Conservation (phyloP, 2,888 invertebrate species). For the Ceramica pisi region DNA sequence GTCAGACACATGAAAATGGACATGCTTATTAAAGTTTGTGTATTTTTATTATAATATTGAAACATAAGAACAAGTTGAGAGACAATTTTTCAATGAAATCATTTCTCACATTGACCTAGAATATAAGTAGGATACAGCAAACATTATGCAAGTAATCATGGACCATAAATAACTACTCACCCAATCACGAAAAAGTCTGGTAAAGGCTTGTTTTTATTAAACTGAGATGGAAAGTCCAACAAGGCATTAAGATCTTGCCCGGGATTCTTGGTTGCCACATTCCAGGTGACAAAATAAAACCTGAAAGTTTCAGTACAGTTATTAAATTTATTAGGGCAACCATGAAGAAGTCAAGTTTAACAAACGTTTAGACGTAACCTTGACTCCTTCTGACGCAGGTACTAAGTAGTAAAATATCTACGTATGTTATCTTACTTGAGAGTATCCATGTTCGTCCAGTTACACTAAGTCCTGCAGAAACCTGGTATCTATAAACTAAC, state of each 20-base stretch:
- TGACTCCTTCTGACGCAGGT: slow-evolving; percentile 73
- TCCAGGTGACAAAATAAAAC: slow-evolving; percentile 96
- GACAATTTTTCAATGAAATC: slow-evolving; percentile 12
- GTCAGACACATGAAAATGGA: neutral
- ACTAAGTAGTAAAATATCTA: slow-evolving; percentile 29
- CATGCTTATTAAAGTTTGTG: neutral
- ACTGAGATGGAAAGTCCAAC: slow-evolving; percentile 92
- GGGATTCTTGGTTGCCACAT: slow-evolving; percentile 95
- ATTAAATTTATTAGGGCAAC: slow-evolving; percentile 21
- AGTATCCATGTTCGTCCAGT: slow-evolving; percentile 75
- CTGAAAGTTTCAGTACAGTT: slow-evolving; percentile 82
- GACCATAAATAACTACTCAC: slow-evolving; percentile 83
- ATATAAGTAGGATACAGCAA: slow-evolving; percentile 56
- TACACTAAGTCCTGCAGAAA: slow-evolving; percentile 35
- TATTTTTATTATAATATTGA: neutral
- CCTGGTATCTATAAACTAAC: slow-evolving; percentile 53
- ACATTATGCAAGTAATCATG: slow-evolving; percentile 52
- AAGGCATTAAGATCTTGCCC: slow-evolving; percentile 94
- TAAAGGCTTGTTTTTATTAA: slow-evolving; percentile 91
- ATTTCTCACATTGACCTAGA: slow-evolving; percentile 61
- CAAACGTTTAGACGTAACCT: slow-evolving; percentile 68
- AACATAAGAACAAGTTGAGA: slow-evolving; percentile 1
- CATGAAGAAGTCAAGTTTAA: slow-evolving; percentile 39
- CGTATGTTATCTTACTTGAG: slow-evolving; percentile 71
- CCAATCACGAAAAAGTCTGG: slow-evolving; percentile 97